Evolutionary conservation across 2,797 vertebrate genomes (phyloP).

Genomic region (Anniella stebbinsi): DNA sequence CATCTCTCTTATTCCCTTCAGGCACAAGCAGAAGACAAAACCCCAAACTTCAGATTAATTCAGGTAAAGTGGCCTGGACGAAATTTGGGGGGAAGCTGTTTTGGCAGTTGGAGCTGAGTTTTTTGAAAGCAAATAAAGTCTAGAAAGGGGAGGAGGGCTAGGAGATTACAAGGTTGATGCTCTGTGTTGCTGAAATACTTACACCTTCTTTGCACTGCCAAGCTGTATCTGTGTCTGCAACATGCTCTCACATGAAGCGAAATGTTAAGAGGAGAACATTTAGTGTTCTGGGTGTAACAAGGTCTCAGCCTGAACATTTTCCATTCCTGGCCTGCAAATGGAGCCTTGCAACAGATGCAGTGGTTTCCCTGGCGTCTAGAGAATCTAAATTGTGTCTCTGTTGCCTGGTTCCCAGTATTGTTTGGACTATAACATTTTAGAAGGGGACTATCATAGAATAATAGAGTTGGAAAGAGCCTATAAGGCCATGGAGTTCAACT

Average conservation of each 20-base stretch:
- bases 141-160: neutral
- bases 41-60: conserved; percentile 84
- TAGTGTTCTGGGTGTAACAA: neutral
- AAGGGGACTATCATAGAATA: neutral
- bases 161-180: neutral
- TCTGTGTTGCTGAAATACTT: neutral
- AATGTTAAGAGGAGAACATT: no score
- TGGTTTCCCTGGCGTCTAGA: neutral
- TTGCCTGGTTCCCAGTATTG: neutral
- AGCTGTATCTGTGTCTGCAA: neutral
- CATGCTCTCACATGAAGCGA: neutral
- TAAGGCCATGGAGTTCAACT: no score
- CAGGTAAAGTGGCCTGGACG: conserved; percentile 83
- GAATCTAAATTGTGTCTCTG: neutral
- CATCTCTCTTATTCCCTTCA: conserved; percentile 55
- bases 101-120: neutral
- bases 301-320: neutral
- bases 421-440: neutral
- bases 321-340: neutral
- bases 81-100: neutral
- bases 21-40: conserved; percentile 80
- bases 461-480: no score
- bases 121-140: neutral
- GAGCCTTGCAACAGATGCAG: neutral
- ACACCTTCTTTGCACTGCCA: neutral